Evolutionary conservation across 2,797 vertebrate species (phyloP), one percentile per base, ranked within the genome.

Genomic region (Eidolon dupreanum): DNA sequence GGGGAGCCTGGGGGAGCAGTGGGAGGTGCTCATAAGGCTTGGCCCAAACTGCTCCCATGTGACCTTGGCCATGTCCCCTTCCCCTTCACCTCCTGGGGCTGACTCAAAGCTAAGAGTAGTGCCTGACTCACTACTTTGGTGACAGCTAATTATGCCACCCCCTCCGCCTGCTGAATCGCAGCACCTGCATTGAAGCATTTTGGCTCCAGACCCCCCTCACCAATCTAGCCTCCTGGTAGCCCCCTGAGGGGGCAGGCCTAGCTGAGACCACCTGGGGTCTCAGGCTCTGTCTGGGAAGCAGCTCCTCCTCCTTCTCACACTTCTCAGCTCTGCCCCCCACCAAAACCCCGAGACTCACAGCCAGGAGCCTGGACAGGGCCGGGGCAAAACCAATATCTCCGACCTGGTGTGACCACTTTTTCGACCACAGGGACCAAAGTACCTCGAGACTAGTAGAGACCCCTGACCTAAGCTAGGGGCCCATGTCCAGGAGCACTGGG

Each of bases 61-160:
- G 92, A 96, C 95, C 96, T 97, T 97, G 97, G 57, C 81, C 3
- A 0, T 31, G 66, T 92, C 93, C 74, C 90, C 75, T 94, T 92
- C 75, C 93, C 68, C 68, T 83, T 87, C 51, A 49, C 33, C 78
- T 71, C 55, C 74, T 79, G 73, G 84, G 57, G 88, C 93, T 88
- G 97, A 96, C 92, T 98, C 96, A 97, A 96, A 96, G 84, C 93
- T 79, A 63, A 61, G 8, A 92, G 41, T 61, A 46, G 92, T 68
- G 90, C 88, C 96, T 97, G 97, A 96, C 96, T 98, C 97, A 97
- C 92, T 49, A n/a, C 73, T 85, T 59, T 1, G 1, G 63, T 96
- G 85, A 95, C 94, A 94, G 92, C 90, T 92, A 92, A 94, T 97
- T 92, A 90, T 74, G 82, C 92, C 85, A 6, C 94, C 96, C 77